Percentiles rank a stretch among this genome's conserved stretches.
phyloP scores from a whole-genome alignment of 2,888 invertebrate species.

The Cephus nigrinus region DNA sequence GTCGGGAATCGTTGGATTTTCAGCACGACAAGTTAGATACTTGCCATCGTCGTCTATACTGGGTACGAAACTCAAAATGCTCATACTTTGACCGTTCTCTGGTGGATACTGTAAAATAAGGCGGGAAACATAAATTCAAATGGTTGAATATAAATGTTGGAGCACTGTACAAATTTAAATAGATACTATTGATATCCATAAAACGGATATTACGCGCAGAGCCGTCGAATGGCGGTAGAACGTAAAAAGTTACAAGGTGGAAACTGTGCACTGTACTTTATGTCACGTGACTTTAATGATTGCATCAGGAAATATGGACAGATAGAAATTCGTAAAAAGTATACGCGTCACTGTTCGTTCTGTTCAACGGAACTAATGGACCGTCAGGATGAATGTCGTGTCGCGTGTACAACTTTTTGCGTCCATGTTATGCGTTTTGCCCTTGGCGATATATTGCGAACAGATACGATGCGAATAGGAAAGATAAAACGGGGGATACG shows the following conservation, averaged over 20 bases:
- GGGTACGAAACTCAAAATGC: conserved; percentile 85
- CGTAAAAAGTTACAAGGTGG: neutral
- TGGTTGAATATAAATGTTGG: neutral
- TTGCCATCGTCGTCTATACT: conserved; percentile 90
- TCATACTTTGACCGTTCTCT: conserved; percentile 81
- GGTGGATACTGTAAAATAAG: conserved; percentile 76
- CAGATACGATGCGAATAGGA: neutral
- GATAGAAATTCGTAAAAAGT: conserved; percentile 19
- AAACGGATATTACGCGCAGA: neutral
- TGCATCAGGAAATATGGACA: conserved; percentile 26
- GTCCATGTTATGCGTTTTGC: conserved; percentile 18
- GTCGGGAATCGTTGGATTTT: conserved; percentile 86
- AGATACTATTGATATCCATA: too few species aligned
- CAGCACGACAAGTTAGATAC: conserved; percentile 88
- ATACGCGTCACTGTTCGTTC: conserved; percentile 25
- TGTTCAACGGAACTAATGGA: conserved; percentile 53
- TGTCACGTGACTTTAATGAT: conserved; percentile 47
- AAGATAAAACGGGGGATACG: neutral
- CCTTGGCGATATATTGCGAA: neutral
- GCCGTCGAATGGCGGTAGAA: neutral
- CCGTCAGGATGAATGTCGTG: conserved; percentile 52
- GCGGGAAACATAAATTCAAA: neutral
- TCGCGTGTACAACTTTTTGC: conserved; percentile 24
- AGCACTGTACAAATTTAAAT: too few species aligned
- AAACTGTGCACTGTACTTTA: neutral